Conservation (phyloP, 2,888 invertebrate species). For the Pachliopta kotzebuea region DNA sequence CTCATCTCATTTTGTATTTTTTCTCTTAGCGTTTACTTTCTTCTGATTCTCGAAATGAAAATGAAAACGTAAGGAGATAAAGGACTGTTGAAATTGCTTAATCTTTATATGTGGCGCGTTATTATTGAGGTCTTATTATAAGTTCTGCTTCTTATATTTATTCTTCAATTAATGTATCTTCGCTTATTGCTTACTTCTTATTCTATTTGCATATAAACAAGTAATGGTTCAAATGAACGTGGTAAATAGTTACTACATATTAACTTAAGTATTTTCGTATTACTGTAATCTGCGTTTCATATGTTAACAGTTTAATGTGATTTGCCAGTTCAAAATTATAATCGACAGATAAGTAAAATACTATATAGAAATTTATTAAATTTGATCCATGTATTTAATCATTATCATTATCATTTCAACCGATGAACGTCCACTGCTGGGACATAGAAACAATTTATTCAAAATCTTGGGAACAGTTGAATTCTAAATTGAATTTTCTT, state of each 20-base stretch:
- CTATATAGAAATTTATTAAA: too few species aligned
- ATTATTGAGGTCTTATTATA: background rate
- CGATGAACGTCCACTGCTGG: too few species aligned
- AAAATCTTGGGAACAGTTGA: slow-evolving; percentile 23
- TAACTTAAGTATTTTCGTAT: background rate
- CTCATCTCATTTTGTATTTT: slow-evolving; percentile 70
- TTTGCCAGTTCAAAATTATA: too few species aligned
- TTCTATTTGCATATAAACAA: background rate
- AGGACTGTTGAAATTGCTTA: slow-evolving; percentile 21
- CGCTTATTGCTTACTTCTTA: background rate
- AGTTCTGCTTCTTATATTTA: background rate
- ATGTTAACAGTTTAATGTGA: too few species aligned
- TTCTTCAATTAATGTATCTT: background rate
- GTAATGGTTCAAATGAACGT: too few species aligned
- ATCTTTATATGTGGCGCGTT: slow-evolving; percentile 31
- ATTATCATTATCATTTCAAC: too few species aligned
- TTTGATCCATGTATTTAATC: too few species aligned
- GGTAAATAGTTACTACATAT: background rate
- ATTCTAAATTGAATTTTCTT: slow-evolving; percentile 45
- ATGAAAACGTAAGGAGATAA: slow-evolving; percentile 38
- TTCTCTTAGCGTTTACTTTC: slow-evolving; percentile 66
- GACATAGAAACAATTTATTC: too few species aligned
- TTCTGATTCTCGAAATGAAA: slow-evolving; percentile 68
- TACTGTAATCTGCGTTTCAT: background rate
- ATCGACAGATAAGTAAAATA: too few species aligned